These are phyloP conservation scores for Andricus curvator DNA, from an alignment of 2,888 invertebrate genomes.

Conservation along the genomic window DNA sequence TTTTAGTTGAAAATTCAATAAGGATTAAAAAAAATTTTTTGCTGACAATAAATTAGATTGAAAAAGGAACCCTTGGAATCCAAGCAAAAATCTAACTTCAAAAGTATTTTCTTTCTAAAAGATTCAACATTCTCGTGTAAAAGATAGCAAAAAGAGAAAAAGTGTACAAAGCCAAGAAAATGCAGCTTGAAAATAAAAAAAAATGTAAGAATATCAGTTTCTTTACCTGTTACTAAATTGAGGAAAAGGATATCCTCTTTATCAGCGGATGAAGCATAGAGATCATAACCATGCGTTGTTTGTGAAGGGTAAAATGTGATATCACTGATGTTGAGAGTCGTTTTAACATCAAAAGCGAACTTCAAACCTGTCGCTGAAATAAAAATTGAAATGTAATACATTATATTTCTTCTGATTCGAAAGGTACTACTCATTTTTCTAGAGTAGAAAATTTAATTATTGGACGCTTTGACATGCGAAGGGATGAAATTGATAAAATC, in stretches of 20 bases:
- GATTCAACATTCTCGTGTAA: not conserved
- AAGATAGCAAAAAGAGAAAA: not conserved
- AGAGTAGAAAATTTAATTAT: not conserved
- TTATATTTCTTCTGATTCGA: not conserved
- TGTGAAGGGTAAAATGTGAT: constrained; percentile 87
- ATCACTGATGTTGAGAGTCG: constrained; percentile 86
- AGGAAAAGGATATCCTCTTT: constrained; percentile 86
- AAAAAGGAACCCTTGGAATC: too few relatives aligned
- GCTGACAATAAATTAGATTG: too few relatives aligned
- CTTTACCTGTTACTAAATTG: constrained; percentile 83
- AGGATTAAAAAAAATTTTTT: too few relatives aligned
- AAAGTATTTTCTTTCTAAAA: too few relatives aligned
- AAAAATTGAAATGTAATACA: constrained; percentile 35
- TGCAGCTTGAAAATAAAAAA: not conserved
- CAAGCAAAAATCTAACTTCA: too few relatives aligned
- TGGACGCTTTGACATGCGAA: not conserved
- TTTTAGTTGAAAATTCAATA: too few relatives aligned
- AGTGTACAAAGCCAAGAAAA: not conserved
- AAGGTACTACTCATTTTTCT: not conserved
- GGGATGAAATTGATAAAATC: not conserved
- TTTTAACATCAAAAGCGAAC: constrained; percentile 87
- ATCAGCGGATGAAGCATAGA: constrained; percentile 86
- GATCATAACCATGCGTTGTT: constrained; percentile 86
- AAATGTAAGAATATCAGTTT: not conserved
- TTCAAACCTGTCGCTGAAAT: constrained; percentile 82